phyloP scores from a whole-genome alignment of 2,888 invertebrate species.

The Crossocerus cetratus region DNA sequence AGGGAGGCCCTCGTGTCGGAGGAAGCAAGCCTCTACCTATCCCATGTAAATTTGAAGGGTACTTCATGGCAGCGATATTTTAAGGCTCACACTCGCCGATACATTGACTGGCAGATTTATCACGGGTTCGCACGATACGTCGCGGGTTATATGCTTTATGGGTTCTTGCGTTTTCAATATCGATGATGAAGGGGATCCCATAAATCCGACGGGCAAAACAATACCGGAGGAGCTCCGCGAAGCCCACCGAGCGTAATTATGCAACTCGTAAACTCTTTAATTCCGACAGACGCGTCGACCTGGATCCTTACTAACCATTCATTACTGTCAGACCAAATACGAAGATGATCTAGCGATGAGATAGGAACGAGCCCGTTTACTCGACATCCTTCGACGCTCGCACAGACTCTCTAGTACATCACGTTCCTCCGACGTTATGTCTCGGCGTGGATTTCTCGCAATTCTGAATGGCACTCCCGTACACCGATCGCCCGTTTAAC shows the following conservation, averaged over 20 bases:
- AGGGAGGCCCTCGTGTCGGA: too few species aligned
- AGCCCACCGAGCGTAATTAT: constrained; percentile 29
- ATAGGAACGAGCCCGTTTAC: constrained; percentile 8
- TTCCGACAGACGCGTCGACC: constrained; percentile 15
- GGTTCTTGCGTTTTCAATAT: constrained; percentile 8
- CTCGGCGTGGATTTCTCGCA: too few species aligned
- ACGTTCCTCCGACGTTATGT: too few species aligned
- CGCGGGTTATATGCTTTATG: neutral
- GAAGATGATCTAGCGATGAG: constrained; percentile 22
- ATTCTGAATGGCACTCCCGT: too few species aligned
- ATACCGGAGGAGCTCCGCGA: constrained; percentile 23
- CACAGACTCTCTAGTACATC: neutral
- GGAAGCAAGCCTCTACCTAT: too few species aligned
- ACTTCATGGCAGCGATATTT: neutral
- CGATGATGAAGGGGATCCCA: constrained; percentile 12
- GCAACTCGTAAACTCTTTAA: constrained; percentile 10
- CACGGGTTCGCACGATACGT: neutral
- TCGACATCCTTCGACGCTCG: neutral
- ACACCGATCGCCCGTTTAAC: too few species aligned
- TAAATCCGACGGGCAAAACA: constrained; percentile 21
- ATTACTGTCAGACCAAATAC: constrained; percentile 27
- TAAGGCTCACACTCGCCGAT: neutral
- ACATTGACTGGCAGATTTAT: constrained; percentile 13
- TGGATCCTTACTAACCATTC: constrained; percentile 28
- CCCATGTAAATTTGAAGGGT: too few species aligned